These are phyloP conservation scores for Hippocampus guttulatus DNA, from an alignment of 2,113 vertebrate genomes.

Conservation along the genomic window DNA sequence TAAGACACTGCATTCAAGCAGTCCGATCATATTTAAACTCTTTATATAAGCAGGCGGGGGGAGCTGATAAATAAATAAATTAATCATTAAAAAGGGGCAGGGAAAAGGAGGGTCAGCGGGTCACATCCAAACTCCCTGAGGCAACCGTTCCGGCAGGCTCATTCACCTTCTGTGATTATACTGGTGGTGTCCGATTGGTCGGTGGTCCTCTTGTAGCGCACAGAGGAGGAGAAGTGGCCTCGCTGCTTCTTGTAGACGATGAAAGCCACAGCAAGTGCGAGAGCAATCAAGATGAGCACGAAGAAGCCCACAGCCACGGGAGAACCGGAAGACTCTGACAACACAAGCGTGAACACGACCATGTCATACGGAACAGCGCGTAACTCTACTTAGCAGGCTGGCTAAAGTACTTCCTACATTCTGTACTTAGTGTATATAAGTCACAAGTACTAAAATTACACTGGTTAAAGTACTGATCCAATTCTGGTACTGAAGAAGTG, in stretches of 20 bases:
- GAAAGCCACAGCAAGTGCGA: conserved; percentile 62
- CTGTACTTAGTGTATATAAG: too few species aligned
- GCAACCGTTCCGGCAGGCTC: conserved; percentile 9
- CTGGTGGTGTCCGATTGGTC: conserved; percentile 81
- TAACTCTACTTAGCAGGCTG: too few species aligned
- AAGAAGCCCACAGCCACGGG: conserved; percentile 74
- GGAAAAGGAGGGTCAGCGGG: background rate
- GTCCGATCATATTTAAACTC: conserved; percentile 45
- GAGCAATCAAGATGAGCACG: conserved; percentile 65
- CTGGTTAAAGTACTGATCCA: too few species aligned
- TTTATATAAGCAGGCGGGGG: background rate
- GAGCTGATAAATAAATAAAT: conserved; percentile 42
- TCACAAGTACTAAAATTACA: too few species aligned
- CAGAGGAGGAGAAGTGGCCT: conserved; percentile 64
- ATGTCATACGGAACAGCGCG: background rate
- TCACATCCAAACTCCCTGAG: conserved; percentile 35
- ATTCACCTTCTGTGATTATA: conserved; percentile 68
- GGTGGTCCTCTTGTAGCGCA: conserved; percentile 83
- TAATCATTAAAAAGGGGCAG: conserved; percentile 20
- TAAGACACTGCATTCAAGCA: conserved; percentile 27
- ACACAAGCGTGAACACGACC: background rate
- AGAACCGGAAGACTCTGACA: conserved; percentile 70
- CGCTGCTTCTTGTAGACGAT: conserved; percentile 77
- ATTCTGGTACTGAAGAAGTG: too few species aligned
- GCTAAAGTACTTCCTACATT: too few species aligned